Evolutionary conservation across 2,113 vertebrate genomes (phyloP).

Genomic region (Oncorhynchus mykiss): DNA sequence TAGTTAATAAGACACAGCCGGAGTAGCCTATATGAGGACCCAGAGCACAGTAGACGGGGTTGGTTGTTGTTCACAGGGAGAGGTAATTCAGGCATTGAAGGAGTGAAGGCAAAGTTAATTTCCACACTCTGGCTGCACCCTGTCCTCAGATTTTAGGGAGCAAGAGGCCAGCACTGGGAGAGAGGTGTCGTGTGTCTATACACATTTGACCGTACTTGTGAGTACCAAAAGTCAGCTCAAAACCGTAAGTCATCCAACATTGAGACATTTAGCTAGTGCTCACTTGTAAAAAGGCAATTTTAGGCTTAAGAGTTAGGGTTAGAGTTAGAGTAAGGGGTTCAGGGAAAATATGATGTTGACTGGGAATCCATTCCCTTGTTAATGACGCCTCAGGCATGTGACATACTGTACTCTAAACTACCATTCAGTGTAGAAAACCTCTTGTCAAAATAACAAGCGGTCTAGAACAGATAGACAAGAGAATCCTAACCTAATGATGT

Average conservation of each 20-base stretch:
- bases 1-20: not conserved
- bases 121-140: not conserved
- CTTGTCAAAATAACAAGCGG: too few relatives aligned
- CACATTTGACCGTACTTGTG: too few relatives aligned
- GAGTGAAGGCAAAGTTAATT: not conserved
- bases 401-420: too few relatives aligned
- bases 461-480: not conserved
- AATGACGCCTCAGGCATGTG: too few relatives aligned
- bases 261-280: not conserved
- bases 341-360: too few relatives aligned
- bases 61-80: not conserved
- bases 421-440: not conserved
- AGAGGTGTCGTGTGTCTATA: not conserved
- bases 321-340: too few relatives aligned
- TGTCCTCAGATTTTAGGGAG: not conserved
- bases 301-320: not conserved
- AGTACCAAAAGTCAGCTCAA: too few relatives aligned
- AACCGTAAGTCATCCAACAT: not conserved
- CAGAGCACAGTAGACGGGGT: too few relatives aligned
- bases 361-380: too few relatives aligned
- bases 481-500: not conserved
- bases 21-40: too few relatives aligned
- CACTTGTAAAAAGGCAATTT: not conserved
- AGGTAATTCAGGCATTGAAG: not conserved
- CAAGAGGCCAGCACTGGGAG: not conserved